These are phyloP conservation scores for Urocolius indicus DNA, from an alignment of 2,113 vertebrate genomes.

Conservation along the genomic window DNA sequence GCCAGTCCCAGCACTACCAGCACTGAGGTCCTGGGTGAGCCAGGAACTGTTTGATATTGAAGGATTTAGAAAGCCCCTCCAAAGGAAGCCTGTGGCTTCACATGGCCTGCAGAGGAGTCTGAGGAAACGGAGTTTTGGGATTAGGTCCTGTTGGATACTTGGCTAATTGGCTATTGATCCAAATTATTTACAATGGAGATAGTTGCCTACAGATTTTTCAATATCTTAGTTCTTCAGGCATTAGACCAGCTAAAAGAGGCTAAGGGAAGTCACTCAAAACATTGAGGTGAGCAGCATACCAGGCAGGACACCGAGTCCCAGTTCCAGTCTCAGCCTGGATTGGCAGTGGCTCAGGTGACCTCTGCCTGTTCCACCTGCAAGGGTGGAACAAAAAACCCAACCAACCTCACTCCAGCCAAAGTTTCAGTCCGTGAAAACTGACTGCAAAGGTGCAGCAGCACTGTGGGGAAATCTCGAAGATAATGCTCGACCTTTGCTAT, in stretches of 20 bases:
- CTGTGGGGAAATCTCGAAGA: background rate
- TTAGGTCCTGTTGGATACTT: background rate
- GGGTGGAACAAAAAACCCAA: background rate
- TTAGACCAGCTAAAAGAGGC: background rate
- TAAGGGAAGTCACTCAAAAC: background rate
- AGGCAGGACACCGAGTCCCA: background rate
- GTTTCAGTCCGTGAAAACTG: background rate
- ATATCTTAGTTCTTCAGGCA: background rate
- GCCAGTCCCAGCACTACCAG: background rate
- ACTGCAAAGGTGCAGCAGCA: accelerated
- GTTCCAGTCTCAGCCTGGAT: background rate
- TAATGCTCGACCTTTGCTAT: background rate
- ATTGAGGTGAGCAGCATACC: background rate
- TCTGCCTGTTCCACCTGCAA: background rate
- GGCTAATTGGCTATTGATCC: background rate
- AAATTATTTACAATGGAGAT: background rate
- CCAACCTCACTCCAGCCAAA: background rate
- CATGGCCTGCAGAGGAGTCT: background rate
- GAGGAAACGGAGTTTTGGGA: background rate
- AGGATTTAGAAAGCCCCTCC: background rate
- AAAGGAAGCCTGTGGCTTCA: background rate
- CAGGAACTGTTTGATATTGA: background rate
- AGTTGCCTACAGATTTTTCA: background rate
- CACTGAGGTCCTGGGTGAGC: background rate
- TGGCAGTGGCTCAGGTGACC: background rate